Conservation (phyloP, 2,797 vertebrate species). For the Peromyscus eremicus region DNA sequence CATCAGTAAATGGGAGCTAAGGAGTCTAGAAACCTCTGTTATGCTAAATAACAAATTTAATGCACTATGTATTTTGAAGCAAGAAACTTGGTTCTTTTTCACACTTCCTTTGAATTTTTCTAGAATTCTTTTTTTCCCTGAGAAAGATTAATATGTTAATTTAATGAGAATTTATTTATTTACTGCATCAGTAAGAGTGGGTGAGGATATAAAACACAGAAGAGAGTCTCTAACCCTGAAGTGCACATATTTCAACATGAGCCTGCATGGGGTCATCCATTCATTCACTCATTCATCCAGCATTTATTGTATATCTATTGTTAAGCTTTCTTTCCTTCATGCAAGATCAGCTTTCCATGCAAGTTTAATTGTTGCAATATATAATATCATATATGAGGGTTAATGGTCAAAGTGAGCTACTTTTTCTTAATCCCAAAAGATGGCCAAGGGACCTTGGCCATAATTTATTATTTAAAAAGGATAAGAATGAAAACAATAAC, state of each 20-base stretch:
- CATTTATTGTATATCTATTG: background rate
- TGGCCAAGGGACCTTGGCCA: background rate
- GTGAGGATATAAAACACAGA: constrained; percentile 22
- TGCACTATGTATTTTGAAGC: constrained; percentile 8
- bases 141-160: background rate
- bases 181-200: background rate
- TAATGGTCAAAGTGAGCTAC: background rate
- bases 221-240: background rate
- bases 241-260: background rate
- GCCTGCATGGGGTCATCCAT: background rate
- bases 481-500: background rate
- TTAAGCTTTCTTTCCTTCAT: background rate
- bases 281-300: background rate
- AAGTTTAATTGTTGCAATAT: background rate
- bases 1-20: constrained; percentile 64
- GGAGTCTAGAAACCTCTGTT: constrained; percentile 43
- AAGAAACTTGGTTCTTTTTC: constrained; percentile 33
- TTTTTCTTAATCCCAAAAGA: background rate
- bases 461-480: constrained; percentile 47
- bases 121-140: background rate
- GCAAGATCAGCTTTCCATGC: background rate
- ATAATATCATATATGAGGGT: background rate
- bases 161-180: constrained; percentile 52
- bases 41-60: constrained; percentile 37
- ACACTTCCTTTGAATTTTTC: constrained; percentile 59